Evolutionary conservation across 2,113 vertebrate species (phyloP).

Genomic region (Malurus melanocephalus): DNA sequence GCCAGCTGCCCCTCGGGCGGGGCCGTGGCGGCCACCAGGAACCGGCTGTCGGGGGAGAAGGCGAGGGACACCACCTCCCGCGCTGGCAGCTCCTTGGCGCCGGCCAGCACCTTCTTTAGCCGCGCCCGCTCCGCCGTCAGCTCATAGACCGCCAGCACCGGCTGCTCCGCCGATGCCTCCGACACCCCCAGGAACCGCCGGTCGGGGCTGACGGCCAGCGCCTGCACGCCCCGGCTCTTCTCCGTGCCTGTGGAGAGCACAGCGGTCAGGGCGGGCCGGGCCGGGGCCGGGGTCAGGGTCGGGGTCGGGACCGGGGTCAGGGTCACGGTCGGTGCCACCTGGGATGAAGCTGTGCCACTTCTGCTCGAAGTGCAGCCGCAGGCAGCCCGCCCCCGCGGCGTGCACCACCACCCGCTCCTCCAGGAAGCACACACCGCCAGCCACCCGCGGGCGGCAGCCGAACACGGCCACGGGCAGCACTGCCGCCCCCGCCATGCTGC

Average conservation of each 20-base stretch:
- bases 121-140: slow-evolving; percentile 78
- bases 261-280: neutral
- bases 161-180: slow-evolving; percentile 74
- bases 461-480: slow-evolving; percentile 78
- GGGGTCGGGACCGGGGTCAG: fast-evolving
- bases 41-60: slow-evolving; percentile 89
- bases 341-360: slow-evolving; percentile 85
- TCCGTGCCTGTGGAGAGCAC: slow-evolving; percentile 52
- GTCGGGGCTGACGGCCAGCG: slow-evolving; percentile 84
- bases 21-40: slow-evolving; percentile 81
- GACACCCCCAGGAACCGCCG: slow-evolving; percentile 86
- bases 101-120: slow-evolving; percentile 76
- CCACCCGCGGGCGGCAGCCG: slow-evolving; percentile 78
- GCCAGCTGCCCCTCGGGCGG: slow-evolving; percentile 80
- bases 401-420: slow-evolving; percentile 87
- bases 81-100: slow-evolving; percentile 61
- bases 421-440: slow-evolving; percentile 82
- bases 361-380: slow-evolving; percentile 82
- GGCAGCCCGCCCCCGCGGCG: slow-evolving; percentile 84
- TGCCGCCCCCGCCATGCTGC: slow-evolving; percentile 49
- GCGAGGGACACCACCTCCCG: slow-evolving; percentile 79
- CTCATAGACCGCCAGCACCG: slow-evolving; percentile 82
- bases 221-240: slow-evolving; percentile 78
- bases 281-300: fast-evolving
- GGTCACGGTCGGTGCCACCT: slow-evolving; percentile 65